A percentile compares a stretch with the other conserved stretches of the same genome.
Conservation (phyloP, 2,888 invertebrate genomes). For the Chesias legatella region DNA sequence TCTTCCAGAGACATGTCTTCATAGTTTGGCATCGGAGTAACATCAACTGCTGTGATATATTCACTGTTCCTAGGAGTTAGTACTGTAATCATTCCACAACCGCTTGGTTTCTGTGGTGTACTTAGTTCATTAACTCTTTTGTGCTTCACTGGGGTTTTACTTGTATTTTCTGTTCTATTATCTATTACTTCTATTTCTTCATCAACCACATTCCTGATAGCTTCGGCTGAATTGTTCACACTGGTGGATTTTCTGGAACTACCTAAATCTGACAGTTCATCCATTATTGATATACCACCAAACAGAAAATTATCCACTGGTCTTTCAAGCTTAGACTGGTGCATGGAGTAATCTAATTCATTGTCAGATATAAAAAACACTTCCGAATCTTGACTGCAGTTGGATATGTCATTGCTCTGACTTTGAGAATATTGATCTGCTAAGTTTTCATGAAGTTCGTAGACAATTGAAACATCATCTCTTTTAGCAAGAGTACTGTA, state of each 20-base stretch:
- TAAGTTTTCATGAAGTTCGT: conserved; percentile 44
- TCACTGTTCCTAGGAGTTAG: conserved; percentile 62
- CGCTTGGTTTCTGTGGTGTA: conserved; percentile 29
- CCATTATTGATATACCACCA: conserved; percentile 45
- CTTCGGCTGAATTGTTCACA: conserved; percentile 6
- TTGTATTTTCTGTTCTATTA: conserved; percentile 1
- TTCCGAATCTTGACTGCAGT: conserved; percentile 45
- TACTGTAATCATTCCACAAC: conserved; percentile 26
- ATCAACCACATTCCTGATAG: conserved; percentile 3
- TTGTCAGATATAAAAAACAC: conserved; percentile 76
- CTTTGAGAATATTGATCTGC: conserved; percentile 1
- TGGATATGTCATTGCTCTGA: conserved; percentile 20
- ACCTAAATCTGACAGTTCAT: conserved; percentile 32
- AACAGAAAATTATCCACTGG: conserved; percentile 39
- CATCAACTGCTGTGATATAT: conserved; percentile 76
- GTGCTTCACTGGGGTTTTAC: conserved; percentile 37
- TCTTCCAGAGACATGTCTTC: conserved; percentile 78
- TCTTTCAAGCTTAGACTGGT: conserved; percentile 44
- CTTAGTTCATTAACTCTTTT: conserved; percentile 29
- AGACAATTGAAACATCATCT: conserved; percentile 59
- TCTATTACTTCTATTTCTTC: conserved; percentile 2
- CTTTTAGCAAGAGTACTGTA: conserved; percentile 44
- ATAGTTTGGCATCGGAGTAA: conserved; percentile 82
- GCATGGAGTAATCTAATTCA: conserved; percentile 83
- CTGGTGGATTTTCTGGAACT: conserved; percentile 12